Percentiles rank a stretch among this genome's conserved stretches.
Conservation (phyloP, 1,140 invertebrate genomes). For the Neodiprion lecontei region DNA sequence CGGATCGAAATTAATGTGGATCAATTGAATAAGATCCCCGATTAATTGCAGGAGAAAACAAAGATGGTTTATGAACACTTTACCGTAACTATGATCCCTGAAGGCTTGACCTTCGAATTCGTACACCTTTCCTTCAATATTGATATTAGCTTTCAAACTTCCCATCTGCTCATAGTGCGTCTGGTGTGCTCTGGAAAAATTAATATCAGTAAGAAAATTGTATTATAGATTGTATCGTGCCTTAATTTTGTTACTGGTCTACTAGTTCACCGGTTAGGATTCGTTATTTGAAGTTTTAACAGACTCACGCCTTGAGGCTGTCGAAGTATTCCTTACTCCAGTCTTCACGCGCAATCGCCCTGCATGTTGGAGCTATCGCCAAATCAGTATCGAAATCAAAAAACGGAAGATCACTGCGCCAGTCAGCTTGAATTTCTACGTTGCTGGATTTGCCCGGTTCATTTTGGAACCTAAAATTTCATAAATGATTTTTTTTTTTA, state of each 20-base stretch:
- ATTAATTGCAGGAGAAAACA: background rate
- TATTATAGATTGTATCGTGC: constrained; percentile 10
- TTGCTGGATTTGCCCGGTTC: constrained; percentile 55
- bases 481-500: background rate
- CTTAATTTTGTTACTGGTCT: background rate
- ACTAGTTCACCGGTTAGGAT: constrained; percentile 4
- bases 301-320: constrained; percentile 64
- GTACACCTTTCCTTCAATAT: constrained; percentile 59
- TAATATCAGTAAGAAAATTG: constrained; percentile 19
- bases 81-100: constrained; percentile 77
- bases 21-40: background rate
- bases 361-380: constrained; percentile 64
- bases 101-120: constrained; percentile 64
- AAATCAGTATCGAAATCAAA: constrained; percentile 77
- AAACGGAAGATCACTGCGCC: constrained; percentile 59
- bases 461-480: constrained; percentile 51
- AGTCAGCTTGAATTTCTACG: constrained; percentile 63
- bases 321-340: constrained; percentile 73
- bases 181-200: constrained; percentile 69
- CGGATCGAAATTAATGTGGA: background rate
- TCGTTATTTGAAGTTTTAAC: constrained; percentile 8
- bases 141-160: constrained; percentile 62
- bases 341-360: constrained; percentile 70
- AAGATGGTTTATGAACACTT: constrained; percentile 33
- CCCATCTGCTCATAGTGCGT: constrained; percentile 80